Evolutionary conservation across 1,140 invertebrate genomes (phyloP).

Genomic region (Drosophila erecta): DNA sequence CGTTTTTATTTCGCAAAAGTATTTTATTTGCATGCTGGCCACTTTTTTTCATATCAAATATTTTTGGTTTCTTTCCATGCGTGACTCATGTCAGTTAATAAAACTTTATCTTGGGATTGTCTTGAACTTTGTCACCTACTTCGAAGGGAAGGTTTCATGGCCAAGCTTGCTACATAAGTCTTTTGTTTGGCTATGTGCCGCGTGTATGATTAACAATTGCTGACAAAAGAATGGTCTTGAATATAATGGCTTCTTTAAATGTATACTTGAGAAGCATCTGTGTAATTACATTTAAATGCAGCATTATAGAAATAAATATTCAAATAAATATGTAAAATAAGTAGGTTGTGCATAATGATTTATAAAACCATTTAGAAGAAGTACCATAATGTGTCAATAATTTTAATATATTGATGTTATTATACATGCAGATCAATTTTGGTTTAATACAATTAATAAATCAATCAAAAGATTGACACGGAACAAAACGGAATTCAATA

Average conservation of each 20-base stretch:
- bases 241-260: slow-evolving; percentile 13
- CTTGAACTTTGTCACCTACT: slow-evolving; percentile 42
- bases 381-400: not conserved
- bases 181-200: slow-evolving; percentile 45
- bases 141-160: slow-evolving; percentile 34
- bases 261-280: not conserved
- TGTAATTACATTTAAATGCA: slow-evolving; percentile 7
- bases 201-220: slow-evolving; percentile 22
- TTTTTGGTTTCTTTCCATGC: slow-evolving; percentile 19
- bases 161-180: slow-evolving; percentile 74
- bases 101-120: slow-evolving; percentile 36
- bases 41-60: slow-evolving; percentile 26
- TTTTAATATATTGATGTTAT: not conserved
- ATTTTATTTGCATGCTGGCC: slow-evolving; percentile 47
- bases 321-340: not conserved
- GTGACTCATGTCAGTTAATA: slow-evolving; percentile 59
- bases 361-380: not conserved
- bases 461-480: slow-evolving; percentile 21
- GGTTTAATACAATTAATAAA: slow-evolving; percentile 15
- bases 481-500: slow-evolving; percentile 15
- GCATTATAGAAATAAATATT: not conserved
- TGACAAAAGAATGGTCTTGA: not conserved
- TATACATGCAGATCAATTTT: not conserved
- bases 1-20: slow-evolving; percentile 58
- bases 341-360: not conserved